Conservation (phyloP, 2,888 invertebrate species). For the Ophion ventricosus region DNA sequence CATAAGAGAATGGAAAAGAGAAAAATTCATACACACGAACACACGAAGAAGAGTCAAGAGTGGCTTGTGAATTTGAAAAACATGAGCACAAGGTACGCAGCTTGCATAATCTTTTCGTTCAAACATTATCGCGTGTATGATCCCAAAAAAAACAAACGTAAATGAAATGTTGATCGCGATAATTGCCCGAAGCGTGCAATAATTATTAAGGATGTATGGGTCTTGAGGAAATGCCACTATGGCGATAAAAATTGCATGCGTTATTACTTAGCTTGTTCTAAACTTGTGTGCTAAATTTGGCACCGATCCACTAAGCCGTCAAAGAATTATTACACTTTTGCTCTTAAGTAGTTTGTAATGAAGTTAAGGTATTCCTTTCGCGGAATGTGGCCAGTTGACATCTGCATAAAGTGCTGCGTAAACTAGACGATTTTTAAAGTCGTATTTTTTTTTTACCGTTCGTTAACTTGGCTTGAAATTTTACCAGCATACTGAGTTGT, state of each 20-base stretch:
- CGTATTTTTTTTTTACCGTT: no score
- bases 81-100: not conserved
- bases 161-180: not conserved
- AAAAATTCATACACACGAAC: conserved; percentile 78
- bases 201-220: not conserved
- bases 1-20: conserved; percentile 83
- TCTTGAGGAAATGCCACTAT: not conserved
- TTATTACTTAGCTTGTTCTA: not conserved
- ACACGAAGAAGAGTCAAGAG: conserved; percentile 28
- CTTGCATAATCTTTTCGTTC: not conserved
- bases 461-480: no score
- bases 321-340: not conserved
- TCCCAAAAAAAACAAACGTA: not conserved
- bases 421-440: no score
- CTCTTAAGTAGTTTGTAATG: not conserved
- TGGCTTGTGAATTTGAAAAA: conserved; percentile 14
- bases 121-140: not conserved
- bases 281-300: not conserved
- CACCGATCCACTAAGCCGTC: not conserved
- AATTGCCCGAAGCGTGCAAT: not conserved
- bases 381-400: no score
- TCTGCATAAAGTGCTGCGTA: no score
- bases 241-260: not conserved
- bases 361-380: no score
- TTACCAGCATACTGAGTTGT: no score